Percentiles rank a stretch among this genome's conserved stretches.
Evolutionary conservation across 1,140 invertebrate genomes (phyloP).

Genomic region (Trichoplusia ni): DNA sequence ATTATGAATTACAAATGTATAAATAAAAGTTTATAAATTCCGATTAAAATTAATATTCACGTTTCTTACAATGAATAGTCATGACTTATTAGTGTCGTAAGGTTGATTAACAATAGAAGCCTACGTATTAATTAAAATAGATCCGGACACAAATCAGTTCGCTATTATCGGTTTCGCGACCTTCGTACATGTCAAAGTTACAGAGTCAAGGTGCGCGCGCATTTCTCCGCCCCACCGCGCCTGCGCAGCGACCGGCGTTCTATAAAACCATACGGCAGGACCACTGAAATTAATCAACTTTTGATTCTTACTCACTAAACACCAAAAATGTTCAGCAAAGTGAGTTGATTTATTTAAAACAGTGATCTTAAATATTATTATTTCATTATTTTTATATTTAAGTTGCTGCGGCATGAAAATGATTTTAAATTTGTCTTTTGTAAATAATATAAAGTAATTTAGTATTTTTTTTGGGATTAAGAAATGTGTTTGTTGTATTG

Average conservation of each 20-base stretch:
- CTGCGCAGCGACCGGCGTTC: constrained; percentile 37
- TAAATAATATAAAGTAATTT: neutral
- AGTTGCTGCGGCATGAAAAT: too few relatives aligned
- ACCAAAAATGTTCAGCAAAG: constrained; percentile 72
- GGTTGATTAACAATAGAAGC: constrained; percentile 21
- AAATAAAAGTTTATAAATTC: too few relatives aligned
- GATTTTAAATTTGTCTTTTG: too few relatives aligned
- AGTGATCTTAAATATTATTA: neutral
- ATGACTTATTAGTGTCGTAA: neutral
- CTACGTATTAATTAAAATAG: constrained; percentile 25
- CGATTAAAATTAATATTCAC: too few relatives aligned
- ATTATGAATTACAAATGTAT: too few relatives aligned
- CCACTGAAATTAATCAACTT: constrained; percentile 65
- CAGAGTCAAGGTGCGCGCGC: constrained; percentile 62
- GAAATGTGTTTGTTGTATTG: too few relatives aligned
- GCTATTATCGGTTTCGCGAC: constrained; percentile 32
- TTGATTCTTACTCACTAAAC: constrained; percentile 49
- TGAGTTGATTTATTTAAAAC: constrained; percentile 45
- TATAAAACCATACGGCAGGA: constrained; percentile 69
- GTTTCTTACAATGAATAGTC: constrained; percentile 4
- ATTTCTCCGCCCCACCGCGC: constrained; percentile 64
- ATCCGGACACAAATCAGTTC: too few relatives aligned
- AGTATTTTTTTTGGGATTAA: neutral
- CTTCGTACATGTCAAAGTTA: constrained; percentile 61
- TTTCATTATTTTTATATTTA: too few relatives aligned